phyloP scores from a whole-genome alignment of 2,113 vertebrate genomes.

The Oncorhynchus nerka region DNA sequence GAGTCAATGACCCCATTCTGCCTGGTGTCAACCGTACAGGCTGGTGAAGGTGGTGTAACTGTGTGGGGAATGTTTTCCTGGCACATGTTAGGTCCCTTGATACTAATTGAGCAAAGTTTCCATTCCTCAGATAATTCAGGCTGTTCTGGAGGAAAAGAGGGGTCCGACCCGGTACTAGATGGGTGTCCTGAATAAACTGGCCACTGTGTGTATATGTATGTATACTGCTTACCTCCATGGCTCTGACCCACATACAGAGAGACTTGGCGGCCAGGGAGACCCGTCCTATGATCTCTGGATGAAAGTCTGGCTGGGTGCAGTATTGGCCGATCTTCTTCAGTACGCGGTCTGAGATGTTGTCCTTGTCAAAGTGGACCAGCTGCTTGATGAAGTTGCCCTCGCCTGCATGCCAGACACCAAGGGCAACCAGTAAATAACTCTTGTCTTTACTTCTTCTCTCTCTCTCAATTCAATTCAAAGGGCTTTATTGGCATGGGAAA shows the following conservation, averaged over 20 bases:
- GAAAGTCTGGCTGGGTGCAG: conserved; percentile 83
- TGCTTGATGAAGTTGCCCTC: conserved; percentile 88
- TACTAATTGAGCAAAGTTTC: too few species aligned
- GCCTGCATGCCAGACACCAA: conserved; percentile 64
- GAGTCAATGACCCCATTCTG: too few species aligned
- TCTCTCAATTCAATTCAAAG: background rate
- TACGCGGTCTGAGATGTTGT: conserved; percentile 85
- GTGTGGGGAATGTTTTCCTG: too few species aligned
- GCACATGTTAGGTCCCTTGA: too few species aligned
- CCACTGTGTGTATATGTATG: background rate
- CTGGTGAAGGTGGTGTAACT: too few species aligned
- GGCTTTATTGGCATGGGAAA: too few species aligned
- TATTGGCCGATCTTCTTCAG: conserved; percentile 83
- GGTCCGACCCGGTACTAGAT: too few species aligned
- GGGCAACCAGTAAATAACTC: conserved; percentile 9
- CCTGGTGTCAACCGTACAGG: too few species aligned
- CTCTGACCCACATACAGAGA: conserved; percentile 91
- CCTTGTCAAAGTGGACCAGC: conserved; percentile 86
- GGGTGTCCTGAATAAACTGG: too few species aligned
- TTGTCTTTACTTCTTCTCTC: background rate
- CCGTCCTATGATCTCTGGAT: conserved; percentile 83
- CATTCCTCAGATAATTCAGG: too few species aligned
- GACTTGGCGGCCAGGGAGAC: conserved; percentile 87
- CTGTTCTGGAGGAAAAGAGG: too few species aligned
- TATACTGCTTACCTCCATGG: conserved; percentile 81